Percentiles rank a stretch among this genome's conserved stretches.
phyloP scores from a whole-genome alignment of 2,888 invertebrate genomes.

The Callosobruchus maculatus region DNA sequence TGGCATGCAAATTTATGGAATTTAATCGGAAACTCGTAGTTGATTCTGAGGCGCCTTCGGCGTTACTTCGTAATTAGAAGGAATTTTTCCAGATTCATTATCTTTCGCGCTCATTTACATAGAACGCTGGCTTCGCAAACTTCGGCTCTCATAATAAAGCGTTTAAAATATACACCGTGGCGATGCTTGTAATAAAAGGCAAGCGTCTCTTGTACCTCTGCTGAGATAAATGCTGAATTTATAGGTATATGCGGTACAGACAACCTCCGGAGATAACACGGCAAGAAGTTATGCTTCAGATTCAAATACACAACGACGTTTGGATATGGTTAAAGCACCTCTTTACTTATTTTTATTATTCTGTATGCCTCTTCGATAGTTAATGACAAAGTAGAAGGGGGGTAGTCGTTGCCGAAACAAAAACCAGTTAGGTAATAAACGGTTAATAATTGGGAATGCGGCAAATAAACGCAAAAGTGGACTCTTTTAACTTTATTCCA shows the following conservation, averaged over 20 bases:
- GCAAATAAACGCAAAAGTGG: no score
- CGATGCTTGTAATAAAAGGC: background rate
- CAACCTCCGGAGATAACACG: background rate
- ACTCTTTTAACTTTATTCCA: no score
- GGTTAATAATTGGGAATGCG: no score
- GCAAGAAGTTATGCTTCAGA: background rate
- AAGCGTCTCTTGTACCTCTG: background rate
- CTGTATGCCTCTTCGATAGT: background rate
- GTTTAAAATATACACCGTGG: background rate
- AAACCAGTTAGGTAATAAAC: no score
- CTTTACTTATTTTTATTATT: background rate
- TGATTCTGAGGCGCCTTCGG: constrained; percentile 6
- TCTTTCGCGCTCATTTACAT: background rate
- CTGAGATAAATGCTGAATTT: background rate
- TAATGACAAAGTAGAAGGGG: no score
- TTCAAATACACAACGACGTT: background rate
- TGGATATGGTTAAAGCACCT: background rate
- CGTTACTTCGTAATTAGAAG: background rate
- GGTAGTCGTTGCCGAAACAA: no score
- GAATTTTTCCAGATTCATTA: background rate
- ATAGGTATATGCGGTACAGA: background rate
- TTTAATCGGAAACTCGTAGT: constrained; percentile 6
- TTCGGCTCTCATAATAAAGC: background rate
- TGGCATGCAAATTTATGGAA: constrained; percentile 12
- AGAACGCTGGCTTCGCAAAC: background rate